Conservation (phyloP, 2,797 vertebrate species). For the Furcifer pardalis region DNA sequence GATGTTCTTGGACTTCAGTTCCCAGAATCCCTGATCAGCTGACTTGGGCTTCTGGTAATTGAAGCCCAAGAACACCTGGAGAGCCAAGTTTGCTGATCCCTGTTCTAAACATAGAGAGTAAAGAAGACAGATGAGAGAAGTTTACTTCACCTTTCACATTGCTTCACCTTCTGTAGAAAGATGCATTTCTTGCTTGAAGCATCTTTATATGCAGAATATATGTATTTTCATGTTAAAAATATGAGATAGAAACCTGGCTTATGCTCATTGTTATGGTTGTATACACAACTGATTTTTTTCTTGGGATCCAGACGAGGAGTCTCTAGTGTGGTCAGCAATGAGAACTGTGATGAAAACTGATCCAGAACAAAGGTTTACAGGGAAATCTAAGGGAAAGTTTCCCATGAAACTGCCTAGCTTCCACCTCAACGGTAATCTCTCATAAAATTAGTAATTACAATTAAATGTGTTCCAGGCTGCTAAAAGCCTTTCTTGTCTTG, state of each 20-base stretch:
- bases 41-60: too few relatives aligned
- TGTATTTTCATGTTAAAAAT: background rate
- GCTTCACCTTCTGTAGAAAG: background rate
- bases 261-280: background rate
- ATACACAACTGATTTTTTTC: background rate
- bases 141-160: background rate
- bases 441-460: conserved; percentile 1
- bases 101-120: too few relatives aligned
- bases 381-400: conserved; percentile 10
- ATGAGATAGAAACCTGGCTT: background rate
- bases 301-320: conserved; percentile 20
- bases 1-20: too few relatives aligned
- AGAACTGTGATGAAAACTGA: background rate
- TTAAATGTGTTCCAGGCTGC: conserved; percentile 36
- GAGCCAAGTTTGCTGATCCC: too few relatives aligned
- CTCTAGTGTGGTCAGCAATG: background rate
- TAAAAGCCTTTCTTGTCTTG: background rate
- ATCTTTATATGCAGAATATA: conserved; percentile 4
- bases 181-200: background rate
- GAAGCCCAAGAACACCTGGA: too few relatives aligned
- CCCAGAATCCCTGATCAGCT: too few relatives aligned
- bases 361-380: conserved; percentile 4
- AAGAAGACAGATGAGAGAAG: background rate
- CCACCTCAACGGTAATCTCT: conserved; percentile 12
- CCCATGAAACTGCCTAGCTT: conserved; percentile 10